Percentiles rank a stretch among this genome's conserved stretches.
These are phyloP conservation scores for Drosophila ercepeae DNA, from an alignment of 1,140 invertebrate species.

Conservation along the genomic window DNA sequence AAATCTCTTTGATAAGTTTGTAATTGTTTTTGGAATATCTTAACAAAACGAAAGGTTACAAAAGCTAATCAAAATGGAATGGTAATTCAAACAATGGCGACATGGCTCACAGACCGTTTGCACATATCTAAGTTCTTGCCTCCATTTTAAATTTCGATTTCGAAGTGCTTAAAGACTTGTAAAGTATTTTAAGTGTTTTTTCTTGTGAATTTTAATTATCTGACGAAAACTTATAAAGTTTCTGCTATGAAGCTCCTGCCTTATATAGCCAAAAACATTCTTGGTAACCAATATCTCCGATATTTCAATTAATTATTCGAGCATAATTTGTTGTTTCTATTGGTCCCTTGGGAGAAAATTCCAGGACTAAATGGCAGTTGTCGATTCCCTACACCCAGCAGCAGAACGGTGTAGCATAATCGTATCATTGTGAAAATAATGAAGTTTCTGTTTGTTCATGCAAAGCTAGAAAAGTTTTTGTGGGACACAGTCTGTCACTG, in stretches of 20 bases:
- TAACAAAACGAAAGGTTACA: not conserved
- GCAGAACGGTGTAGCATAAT: too few species aligned
- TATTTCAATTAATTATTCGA: not conserved
- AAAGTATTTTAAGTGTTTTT: not conserved
- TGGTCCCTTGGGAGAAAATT: not conserved
- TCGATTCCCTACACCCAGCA: too few species aligned
- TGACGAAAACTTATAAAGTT: not conserved
- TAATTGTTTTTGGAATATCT: too few species aligned
- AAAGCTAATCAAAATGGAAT: not conserved
- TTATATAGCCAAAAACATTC: not conserved
- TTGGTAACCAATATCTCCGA: not conserved
- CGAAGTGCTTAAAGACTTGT: not conserved
- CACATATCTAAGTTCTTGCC: not conserved
- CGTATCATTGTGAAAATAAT: too few species aligned
- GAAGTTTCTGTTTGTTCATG: too few species aligned
- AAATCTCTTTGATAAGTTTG: too few species aligned
- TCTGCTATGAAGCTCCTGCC: not conserved
- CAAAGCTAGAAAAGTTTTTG: too few species aligned
- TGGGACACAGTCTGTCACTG: too few species aligned
- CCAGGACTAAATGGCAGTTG: too few species aligned
- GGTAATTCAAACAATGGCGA: not conserved
- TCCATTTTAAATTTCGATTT: not conserved
- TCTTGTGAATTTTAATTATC: not conserved
- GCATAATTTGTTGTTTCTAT: not conserved
- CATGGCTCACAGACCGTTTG: not conserved